These are phyloP conservation scores for Lasioglossum figueresi DNA, from an alignment of 2,888 invertebrate genomes.

Conservation along the genomic window DNA sequence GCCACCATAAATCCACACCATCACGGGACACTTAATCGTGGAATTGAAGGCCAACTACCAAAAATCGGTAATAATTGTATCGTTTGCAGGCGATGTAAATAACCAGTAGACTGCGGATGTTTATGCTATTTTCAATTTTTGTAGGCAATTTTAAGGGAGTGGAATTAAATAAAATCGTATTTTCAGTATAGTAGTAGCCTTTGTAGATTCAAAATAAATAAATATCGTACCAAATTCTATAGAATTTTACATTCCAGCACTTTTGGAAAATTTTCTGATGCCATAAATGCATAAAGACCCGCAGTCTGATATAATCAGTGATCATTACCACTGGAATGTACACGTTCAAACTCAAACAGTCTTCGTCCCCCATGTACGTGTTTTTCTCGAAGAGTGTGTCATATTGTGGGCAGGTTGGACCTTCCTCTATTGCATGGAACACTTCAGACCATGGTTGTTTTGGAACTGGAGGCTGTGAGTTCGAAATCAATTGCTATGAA, in stretches of 20 bases:
- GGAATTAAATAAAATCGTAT: too few species aligned
- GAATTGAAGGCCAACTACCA: slow-evolving; percentile 8
- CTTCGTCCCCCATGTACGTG: slow-evolving; percentile 7
- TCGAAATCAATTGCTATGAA: neutral
- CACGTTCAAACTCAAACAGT: slow-evolving; percentile 36
- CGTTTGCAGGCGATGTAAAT: neutral
- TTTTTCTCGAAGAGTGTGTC: accelerated
- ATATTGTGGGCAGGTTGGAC: slow-evolving; percentile 19
- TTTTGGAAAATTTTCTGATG: too few species aligned
- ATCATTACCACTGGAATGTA: slow-evolving; percentile 26
- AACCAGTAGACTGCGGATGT: neutral
- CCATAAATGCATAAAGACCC: too few species aligned
- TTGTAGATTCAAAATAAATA: too few species aligned
- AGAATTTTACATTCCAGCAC: too few species aligned
- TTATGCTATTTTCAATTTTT: too few species aligned
- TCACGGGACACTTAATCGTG: slow-evolving; percentile 47
- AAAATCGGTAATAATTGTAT: neutral
- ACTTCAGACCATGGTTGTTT: neutral
- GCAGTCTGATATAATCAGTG: too few species aligned
- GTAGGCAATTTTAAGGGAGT: too few species aligned
- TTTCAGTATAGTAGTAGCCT: too few species aligned
- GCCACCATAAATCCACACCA: slow-evolving; percentile 71
- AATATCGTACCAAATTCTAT: too few species aligned
- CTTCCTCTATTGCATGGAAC: neutral
- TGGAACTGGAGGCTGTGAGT: slow-evolving; percentile 25